Evolutionary conservation across 35 echinoderm and acorn worm species (phyloP), one percentile per base, ranked within the genome.

Genomic region (Antedon bifida): DNA sequence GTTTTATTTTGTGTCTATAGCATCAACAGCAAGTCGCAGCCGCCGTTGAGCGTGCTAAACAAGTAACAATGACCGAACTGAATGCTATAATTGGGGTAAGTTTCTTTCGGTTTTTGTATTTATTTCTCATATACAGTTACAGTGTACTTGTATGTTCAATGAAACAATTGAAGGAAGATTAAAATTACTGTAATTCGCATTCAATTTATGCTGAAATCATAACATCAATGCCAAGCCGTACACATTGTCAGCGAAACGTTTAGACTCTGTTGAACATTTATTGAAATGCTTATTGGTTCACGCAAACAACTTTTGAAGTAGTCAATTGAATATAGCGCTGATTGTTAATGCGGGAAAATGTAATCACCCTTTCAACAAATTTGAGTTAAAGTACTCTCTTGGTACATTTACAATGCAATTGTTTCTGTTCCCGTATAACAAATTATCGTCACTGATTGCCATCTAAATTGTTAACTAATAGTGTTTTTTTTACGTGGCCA

Each of bases 51-150:
- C 75, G 95, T 76, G 95, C 95, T 0, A 99, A 99, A 39, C 95
- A 99, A 74, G 95, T 99, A 76, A 99, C 95, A 29, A 99, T 99
- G 95, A 99, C 95, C 77, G 95, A 99, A 86, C 88, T 99, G 42
- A 99, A 99, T 83, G 95, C 95, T 74, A 99, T 99, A 46, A 99
- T 99, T 80, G 95, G 95, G 88, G 95, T 99, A 64, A 88, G 95
- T 90, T 31, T 30, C 26, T 30, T 7, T 30, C 75, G 39, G 26
- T 32, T 76, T 76, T 32, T 30, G 26, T n/a, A n/a, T n/a, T n/a
- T n/a, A n/a, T 14, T 73, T 73, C 51, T n/a, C n/a, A n/a, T n/a
- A 73, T 73, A 13, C 51, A 76, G 26, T 9, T 73, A 13, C 51
- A 76, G 26, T 9, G 26, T 76, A 9, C 4, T 30, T 26, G 31